Evolutionary conservation across 2,888 invertebrate species (phyloP).

Genomic region (Sarcophaga carnaria): DNA sequence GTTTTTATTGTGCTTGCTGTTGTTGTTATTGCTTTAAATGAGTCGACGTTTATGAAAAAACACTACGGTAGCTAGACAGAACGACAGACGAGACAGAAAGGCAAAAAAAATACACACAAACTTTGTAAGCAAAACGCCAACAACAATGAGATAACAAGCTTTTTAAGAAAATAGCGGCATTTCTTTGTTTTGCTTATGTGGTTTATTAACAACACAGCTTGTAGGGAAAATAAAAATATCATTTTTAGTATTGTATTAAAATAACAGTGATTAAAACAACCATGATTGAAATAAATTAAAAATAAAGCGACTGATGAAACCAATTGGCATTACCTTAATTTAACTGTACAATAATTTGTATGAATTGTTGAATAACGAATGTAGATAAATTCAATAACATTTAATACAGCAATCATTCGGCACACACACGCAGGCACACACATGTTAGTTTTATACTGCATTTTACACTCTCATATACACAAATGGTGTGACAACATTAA

Average conservation of each 20-base stretch:
- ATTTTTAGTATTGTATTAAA: background rate
- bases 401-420: background rate
- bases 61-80: conserved; percentile 1
- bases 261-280: no score
- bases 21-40: background rate
- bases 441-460: background rate
- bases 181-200: background rate
- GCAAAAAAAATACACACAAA: conserved; percentile 1
- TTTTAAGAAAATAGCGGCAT: conserved; percentile 15
- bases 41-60: conserved; percentile 29
- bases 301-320: background rate
- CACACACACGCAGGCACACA: background rate
- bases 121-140: background rate
- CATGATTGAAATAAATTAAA: background rate
- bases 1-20: background rate
- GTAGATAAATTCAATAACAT: background rate
- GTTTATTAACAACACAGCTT: conserved; percentile 17
- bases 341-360: background rate
- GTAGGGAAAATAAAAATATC: conserved; percentile 15
- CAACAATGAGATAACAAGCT: background rate
- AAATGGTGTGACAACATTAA: background rate
- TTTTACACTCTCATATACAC: background rate
- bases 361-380: background rate
- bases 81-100: conserved; percentile 1
- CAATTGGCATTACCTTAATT: background rate